A percentile compares a stretch with the other conserved stretches of the same genome.
These are phyloP conservation scores for Octodon degus DNA, from an alignment of 2,113 vertebrate genomes.

Conservation along the genomic window DNA sequence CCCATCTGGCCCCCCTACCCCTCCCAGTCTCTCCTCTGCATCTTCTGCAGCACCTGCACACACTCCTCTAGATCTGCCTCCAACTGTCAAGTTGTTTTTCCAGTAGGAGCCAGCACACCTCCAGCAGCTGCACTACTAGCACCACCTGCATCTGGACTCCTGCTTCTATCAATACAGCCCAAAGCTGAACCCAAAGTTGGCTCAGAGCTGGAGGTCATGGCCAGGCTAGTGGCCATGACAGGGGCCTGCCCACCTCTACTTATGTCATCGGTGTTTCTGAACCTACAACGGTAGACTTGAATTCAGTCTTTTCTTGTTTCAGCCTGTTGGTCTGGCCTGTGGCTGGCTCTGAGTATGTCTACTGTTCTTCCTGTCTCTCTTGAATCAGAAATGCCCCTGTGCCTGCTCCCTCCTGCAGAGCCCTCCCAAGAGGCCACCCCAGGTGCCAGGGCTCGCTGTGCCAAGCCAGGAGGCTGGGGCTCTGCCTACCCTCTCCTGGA, in stretches of 20 bases:
- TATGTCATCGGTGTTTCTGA: background rate
- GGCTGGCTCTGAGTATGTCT: background rate
- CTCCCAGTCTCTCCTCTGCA: background rate
- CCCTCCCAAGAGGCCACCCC: background rate
- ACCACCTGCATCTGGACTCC: conserved; percentile 7
- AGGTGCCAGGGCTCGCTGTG: background rate
- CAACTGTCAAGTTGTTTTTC: background rate
- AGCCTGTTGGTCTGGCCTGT: background rate
- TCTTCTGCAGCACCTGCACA: background rate
- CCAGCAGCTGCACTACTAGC: background rate
- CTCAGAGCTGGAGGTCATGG: background rate
- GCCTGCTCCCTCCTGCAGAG: background rate
- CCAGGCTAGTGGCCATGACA: background rate
- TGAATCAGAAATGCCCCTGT: background rate
- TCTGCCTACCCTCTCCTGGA: conserved; percentile 88
- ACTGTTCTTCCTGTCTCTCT: background rate
- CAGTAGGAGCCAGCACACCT: background rate
- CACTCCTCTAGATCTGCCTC: background rate
- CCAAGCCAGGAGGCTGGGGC: conserved; percentile 84
- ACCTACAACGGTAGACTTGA: background rate
- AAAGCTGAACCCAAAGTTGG: background rate
- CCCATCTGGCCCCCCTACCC: background rate
- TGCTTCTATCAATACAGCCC: background rate
- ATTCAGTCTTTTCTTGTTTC: background rate
- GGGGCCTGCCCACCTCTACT: background rate